Evolutionary conservation across 2,113 vertebrate species (phyloP).

Genomic region (rabbit (Oryctolagus cuniculus)): DNA sequence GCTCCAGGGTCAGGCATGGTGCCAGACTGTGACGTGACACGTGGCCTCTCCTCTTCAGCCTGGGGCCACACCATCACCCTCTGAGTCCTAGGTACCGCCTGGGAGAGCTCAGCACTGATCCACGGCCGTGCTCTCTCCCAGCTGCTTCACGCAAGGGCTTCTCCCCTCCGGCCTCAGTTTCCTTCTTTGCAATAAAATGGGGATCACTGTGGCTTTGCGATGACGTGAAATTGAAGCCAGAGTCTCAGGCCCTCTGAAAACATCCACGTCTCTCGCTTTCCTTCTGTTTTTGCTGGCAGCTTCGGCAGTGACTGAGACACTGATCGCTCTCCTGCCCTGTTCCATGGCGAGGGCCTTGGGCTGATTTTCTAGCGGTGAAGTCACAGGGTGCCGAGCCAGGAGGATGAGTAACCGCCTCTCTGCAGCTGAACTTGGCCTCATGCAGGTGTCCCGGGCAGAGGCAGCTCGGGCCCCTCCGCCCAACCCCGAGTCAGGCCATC

Average conservation of each 20-base stretch:
- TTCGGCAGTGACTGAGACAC: neutral
- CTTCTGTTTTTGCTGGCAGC: slow-evolving; percentile 53
- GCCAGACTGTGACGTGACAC: neutral
- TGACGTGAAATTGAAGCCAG: neutral
- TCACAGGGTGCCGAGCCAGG: slow-evolving; percentile 50
- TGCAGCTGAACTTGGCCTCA: slow-evolving; percentile 34
- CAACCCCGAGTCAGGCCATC: neutral
- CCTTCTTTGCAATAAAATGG: neutral
- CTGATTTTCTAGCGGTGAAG: slow-evolving; percentile 62
- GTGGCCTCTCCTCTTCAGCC: neutral
- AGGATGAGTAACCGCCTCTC: slow-evolving; percentile 25
- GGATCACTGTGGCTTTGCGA: neutral
- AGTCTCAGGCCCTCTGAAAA: neutral
- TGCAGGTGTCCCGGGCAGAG: slow-evolving; percentile 38
- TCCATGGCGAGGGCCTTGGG: neutral
- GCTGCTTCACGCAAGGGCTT: neutral
- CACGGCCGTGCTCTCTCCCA: neutral
- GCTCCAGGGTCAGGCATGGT: neutral
- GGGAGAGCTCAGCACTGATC: neutral
- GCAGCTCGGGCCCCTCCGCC: neutral
- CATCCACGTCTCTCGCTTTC: neutral
- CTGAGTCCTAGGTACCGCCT: neutral
- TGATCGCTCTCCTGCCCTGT: slow-evolving; percentile 25
- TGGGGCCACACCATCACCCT: neutral
- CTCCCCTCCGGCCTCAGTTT: neutral